These are phyloP conservation scores for Drosophila bocki DNA, from an alignment of 1,140 invertebrate genomes.

Conservation along the genomic window DNA sequence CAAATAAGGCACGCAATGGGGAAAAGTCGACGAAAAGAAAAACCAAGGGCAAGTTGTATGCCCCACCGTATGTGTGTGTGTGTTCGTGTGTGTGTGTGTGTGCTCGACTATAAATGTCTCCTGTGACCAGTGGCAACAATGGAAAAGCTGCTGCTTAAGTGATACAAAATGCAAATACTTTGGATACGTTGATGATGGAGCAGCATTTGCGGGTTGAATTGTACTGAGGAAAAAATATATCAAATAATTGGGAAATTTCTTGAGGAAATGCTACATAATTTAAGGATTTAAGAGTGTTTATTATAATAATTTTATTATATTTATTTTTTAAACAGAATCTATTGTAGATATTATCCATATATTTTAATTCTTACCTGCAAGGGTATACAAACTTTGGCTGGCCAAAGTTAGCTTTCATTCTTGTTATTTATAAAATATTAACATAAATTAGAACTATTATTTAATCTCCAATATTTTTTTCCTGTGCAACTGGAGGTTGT, in stretches of 20 bases:
- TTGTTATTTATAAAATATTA: no score
- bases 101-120: constrained; percentile 73
- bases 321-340: not conserved
- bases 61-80: constrained; percentile 2
- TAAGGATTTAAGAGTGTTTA: no score
- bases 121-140: constrained; percentile 68
- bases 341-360: not conserved
- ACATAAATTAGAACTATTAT: not conserved
- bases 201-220: constrained; percentile 12
- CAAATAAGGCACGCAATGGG: constrained; percentile 49
- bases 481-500: not conserved
- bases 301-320: not conserved
- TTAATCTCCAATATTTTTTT: not conserved
- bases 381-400: no score
- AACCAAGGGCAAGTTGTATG: constrained; percentile 50
- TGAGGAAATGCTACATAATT: no score
- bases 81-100: constrained; percentile 20
- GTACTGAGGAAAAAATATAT: not conserved
- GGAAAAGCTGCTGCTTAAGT: constrained; percentile 76
- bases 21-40: constrained; percentile 11
- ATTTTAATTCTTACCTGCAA: no score
- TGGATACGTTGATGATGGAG: constrained; percentile 66
- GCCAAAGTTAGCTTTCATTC: no score
- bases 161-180: constrained; percentile 83
- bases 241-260: not conserved